Base-by-base conservation (phyloP, 2,113 vertebrate species). In the Neolamprologus longior region DNA sequence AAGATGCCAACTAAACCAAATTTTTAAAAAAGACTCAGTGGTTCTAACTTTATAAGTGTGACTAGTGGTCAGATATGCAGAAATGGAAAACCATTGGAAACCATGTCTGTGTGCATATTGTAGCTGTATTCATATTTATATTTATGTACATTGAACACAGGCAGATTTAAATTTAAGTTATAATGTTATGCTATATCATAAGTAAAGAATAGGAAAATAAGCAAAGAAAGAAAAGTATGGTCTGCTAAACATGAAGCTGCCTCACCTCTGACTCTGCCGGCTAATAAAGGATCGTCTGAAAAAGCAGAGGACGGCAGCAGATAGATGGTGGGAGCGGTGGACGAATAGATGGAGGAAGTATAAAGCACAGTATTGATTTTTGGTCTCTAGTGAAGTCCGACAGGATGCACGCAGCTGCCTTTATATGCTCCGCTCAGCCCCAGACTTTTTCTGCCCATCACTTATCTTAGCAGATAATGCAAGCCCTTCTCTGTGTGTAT, bases 331-430 rank as follows among this genome's bases (percentile, higher is more conserved):
- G 80, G 81, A 90, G 90, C 87, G 83, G 81, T 80, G 87, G 87
- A 92, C 15, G 66, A 58, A 85, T 80, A 80, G 90, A 93, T 88
- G 89, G 88, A 94, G 94, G 93, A 92, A 94, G 91, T 90, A 91
- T 92, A 89, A 93, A 95, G 89, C 88, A 5, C 84, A 28, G 68
- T 93, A 96, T 95, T 94, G 95, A 96, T 96, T 95, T 94, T 82
- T 79, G 82, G 78, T 94, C 93, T 94, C 88, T 82, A 92, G 89
- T 90, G 86, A 86, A 91, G 93, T 90, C 89, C 4, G 66, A 85
- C 92, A 91, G 93, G 89, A 93, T 90, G 93, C 80, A 21, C 55
- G 2, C 47, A n/a, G 90, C 89, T 90, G 86, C 89, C 87, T 76
- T 85, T 58, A 37, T 88, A 61, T 28, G 84, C 86, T 80, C 88